Percentiles rank a stretch among this genome's conserved stretches.
Conservation (phyloP, 2,888 invertebrate species). For the Pristionchus exspectatus region DNA sequence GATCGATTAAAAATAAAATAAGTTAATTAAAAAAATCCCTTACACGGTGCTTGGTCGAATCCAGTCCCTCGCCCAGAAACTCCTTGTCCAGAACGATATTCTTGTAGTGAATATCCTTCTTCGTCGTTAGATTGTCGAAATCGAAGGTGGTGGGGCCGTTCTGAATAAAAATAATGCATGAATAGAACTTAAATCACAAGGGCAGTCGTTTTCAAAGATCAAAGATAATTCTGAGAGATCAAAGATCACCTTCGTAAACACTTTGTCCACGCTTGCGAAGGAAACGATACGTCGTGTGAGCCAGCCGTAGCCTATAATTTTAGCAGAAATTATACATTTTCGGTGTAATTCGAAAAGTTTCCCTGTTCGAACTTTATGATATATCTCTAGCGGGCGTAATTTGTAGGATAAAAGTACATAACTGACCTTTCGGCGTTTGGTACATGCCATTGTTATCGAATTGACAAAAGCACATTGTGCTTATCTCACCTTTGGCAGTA, state of each 20-base stretch:
- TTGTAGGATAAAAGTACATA: neutral
- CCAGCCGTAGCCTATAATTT: slow-evolving; percentile 63
- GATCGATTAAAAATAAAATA: neutral
- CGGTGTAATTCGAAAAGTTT: neutral
- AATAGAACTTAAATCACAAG: no score
- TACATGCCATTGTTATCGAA: slow-evolving; percentile 57
- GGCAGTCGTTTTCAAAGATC: neutral
- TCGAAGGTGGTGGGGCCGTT: slow-evolving; percentile 58
- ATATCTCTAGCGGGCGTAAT: neutral
- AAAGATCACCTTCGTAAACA: slow-evolving; percentile 59
- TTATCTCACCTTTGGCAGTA: neutral
- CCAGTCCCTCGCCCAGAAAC: slow-evolving; percentile 75
- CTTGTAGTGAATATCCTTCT: slow-evolving; percentile 76
- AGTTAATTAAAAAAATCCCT: neutral
- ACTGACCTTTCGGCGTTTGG: slow-evolving; percentile 49
- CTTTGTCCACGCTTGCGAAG: slow-evolving; percentile 63
- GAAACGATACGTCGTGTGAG: slow-evolving; percentile 62
- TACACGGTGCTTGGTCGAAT: slow-evolving; percentile 74
- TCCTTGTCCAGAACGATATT: slow-evolving; percentile 70
- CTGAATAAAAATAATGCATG: no score
- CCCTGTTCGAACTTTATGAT: neutral
- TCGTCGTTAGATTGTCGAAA: slow-evolving; percentile 73
- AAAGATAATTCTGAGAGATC: slow-evolving; percentile 46
- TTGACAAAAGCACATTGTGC: no score
- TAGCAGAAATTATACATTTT: neutral